phyloP scores from a whole-genome alignment of 2,113 vertebrate species.

The Ochotona princeps region DNA sequence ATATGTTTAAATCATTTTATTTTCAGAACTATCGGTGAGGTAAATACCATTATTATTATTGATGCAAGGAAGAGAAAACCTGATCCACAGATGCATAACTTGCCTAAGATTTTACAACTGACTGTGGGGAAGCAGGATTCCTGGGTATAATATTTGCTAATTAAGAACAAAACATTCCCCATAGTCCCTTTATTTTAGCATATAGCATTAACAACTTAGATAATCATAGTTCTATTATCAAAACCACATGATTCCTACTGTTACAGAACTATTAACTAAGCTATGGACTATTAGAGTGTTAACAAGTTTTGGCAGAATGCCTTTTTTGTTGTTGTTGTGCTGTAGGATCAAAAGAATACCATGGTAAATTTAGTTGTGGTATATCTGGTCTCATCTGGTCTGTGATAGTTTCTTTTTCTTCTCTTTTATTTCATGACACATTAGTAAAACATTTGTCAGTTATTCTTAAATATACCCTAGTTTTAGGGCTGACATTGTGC shows the following conservation, averaged over 20 bases:
- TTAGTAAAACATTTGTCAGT: neutral
- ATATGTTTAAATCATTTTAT: conserved; percentile 38
- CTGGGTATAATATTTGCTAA: too few species aligned
- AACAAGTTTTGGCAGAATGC: neutral
- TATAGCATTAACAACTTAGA: conserved; percentile 24
- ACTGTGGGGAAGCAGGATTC: neutral
- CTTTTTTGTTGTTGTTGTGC: neutral
- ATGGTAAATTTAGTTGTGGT: neutral
- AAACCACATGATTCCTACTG: neutral
- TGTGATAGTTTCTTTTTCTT: neutral
- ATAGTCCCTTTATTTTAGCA: neutral
- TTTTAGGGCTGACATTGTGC: neutral
- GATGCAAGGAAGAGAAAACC: conserved; percentile 23
- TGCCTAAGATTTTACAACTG: neutral
- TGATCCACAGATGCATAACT: neutral
- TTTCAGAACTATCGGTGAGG: neutral
- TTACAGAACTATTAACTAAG: neutral
- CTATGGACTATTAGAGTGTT: neutral
- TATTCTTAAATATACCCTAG: neutral
- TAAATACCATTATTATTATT: neutral
- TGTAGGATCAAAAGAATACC: neutral
- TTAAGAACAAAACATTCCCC: neutral
- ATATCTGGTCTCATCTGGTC: neutral
- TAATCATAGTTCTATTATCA: neutral
- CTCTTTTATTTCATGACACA: neutral